Base-by-base conservation (phyloP, 2,888 invertebrate species). In the Agrochola lota region DNA sequence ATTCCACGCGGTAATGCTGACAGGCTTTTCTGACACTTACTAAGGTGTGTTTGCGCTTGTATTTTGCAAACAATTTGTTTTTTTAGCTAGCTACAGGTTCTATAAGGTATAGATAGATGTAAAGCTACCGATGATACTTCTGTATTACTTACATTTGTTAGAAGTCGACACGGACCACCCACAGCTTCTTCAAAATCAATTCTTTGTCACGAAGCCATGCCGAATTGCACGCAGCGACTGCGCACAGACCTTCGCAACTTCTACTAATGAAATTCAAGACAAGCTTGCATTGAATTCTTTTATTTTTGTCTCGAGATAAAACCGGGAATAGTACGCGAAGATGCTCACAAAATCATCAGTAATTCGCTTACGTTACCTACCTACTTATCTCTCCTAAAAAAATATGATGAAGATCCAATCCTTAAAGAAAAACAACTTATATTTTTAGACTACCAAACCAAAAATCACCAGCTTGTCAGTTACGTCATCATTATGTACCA, bases 171-270 rank as follows among this genome's bases (percentile, higher is more conserved):
- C 43, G 23, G 68, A 76, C 76, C 62, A 64, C 80, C 76, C 77
- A 68, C n/a, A 5, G 68, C 43, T 75, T 67, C 66, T 63, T 30
- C 11, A n/a, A 82, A 75, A 62, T 75, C 52, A 30, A 74, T 74
- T 73, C 26, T 46, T 73, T 64, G 52, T 59, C 30, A 52, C n/a
- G 30, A 64, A 52, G 26, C n/a, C 49, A 52, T 64, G 17, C 23
- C 49, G 35, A 80, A 80, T 78, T 49, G 46, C 35, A 52, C 57
- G n/a, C 30, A 66, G 4, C 15, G 17, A 52, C 35, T 59, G 15
- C 7, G 9, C 52, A 35, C 9, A 64, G 52, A 46, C 59, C 49
- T 68, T 79, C n/a, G 20, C n/a, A 63, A 46, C 15, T n/a, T 52
- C 23, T 43, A 49, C 30, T 35, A 26, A 64, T 49, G 17, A 57